These are phyloP conservation scores for Cygnus olor DNA, from an alignment of 2,797 vertebrate species.

Conservation along the genomic window DNA sequence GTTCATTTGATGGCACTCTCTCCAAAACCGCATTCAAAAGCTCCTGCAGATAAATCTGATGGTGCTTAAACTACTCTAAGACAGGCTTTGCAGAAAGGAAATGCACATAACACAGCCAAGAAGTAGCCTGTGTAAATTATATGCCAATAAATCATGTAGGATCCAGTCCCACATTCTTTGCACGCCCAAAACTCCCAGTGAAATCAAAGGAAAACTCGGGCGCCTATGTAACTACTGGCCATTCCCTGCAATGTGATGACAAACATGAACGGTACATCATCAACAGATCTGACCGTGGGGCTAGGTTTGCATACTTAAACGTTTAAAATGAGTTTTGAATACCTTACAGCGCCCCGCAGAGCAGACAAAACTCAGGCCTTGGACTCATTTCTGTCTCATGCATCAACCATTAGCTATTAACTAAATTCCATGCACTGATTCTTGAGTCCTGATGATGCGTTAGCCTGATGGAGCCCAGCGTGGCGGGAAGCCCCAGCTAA, in stretches of 20 bases:
- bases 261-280: background rate
- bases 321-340: background rate
- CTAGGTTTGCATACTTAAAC: background rate
- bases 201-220: background rate
- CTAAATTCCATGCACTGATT: background rate
- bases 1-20: background rate
- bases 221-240: accelerated
- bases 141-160: constrained; percentile 1
- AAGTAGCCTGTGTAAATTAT: constrained; percentile 36
- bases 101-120: background rate
- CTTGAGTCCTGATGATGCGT: background rate
- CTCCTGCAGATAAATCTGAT: constrained; percentile 13
- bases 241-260: background rate
- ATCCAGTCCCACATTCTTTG: constrained; percentile 13
- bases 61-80: background rate
- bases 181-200: background rate
- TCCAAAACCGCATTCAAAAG: background rate
- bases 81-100: constrained; percentile 20
- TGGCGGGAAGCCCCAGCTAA: constrained; percentile 15
- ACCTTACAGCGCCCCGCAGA: background rate
- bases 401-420: background rate
- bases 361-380: background rate
- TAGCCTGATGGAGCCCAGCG: background rate
- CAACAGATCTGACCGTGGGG: background rate
- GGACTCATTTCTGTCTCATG: background rate